Base-by-base conservation (phyloP, 2,113 vertebrate species). In the Anser brachyrhynchus region DNA sequence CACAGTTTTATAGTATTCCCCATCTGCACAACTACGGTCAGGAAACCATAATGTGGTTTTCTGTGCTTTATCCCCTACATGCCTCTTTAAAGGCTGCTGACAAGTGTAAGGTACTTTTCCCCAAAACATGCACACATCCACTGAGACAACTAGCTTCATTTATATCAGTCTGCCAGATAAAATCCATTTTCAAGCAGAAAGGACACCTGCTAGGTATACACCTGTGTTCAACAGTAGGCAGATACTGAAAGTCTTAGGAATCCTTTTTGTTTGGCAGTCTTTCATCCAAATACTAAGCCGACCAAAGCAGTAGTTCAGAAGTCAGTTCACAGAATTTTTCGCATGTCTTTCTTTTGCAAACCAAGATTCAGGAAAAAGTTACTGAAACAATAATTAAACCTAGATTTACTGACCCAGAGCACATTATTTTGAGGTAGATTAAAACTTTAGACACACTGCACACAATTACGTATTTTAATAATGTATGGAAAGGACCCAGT, bases 21-120 rank as follows among this genome's bases (percentile, higher is more conserved):
- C 6, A 61, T 33, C 31, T 0, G 0, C 0, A 0, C 28, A 39
- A 57, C 51, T 71, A 88, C 3, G 11, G 20, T 23, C 35, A 76
- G 18, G 59, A 73, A 93, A 67, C 51, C 0, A 1, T 2, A 35
- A 3, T 0, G 1, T 26, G 11, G 20, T 57, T 29, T 82, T 84
- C 66, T 7, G 4, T 54, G 20, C 14, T 87, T 52, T 19, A 51
- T 41, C 6, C 15, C 11, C 26, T 1, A 0, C 1, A 1, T 28
- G 26, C 7, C 43, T 69, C 17, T 0, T 26, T 11, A 81, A 39
- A 89, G 23, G n/a, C 28, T 81, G 33, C 35, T 79, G 35, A n/a
- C 43, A 89, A 75, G 15, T 2, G 3, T 4, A 52, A 84, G 9
- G 29, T 37, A 6, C 33, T 84, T 70, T 75, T n/a, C 23, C 44